Percentiles rank a stretch among this genome's conserved stretches.
Evolutionary conservation across 2,888 invertebrate species (phyloP).

Genomic region (Ephialtes manifestator): DNA sequence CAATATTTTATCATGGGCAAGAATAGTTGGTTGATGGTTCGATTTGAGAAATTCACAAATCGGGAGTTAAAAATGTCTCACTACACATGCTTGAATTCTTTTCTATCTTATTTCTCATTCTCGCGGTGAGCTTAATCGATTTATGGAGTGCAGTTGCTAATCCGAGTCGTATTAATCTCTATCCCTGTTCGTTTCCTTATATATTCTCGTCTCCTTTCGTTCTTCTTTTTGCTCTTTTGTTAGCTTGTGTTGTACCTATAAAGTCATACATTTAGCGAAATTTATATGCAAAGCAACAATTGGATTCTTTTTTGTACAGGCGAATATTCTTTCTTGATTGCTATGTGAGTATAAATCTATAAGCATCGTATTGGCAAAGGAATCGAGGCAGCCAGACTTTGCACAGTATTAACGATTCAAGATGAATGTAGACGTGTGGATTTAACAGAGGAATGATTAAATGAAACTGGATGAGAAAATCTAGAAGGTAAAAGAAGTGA

Average conservation of each 20-base stretch:
- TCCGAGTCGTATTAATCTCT: slow-evolving; percentile 58
- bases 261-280: slow-evolving; percentile 40
- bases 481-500: not conserved
- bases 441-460: slow-evolving; percentile 26
- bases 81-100: slow-evolving; percentile 32
- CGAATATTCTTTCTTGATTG: slow-evolving; percentile 17
- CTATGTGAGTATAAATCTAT: slow-evolving; percentile 1
- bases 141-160: slow-evolving; percentile 54
- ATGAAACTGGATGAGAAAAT: slow-evolving; percentile 17
- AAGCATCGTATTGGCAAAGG: slow-evolving; percentile 4
- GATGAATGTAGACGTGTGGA: slow-evolving; percentile 11
- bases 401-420: slow-evolving; percentile 55
- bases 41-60: no score
- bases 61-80: no score
- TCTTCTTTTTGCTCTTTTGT: slow-evolving; percentile 4
- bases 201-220: not conserved
- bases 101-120: slow-evolving; percentile 41
- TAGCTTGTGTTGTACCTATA: no score
- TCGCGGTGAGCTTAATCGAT: slow-evolving; percentile 46
- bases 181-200: slow-evolving; percentile 8
- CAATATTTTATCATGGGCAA: no score
- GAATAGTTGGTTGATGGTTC: no score
- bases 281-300: slow-evolving; percentile 59
- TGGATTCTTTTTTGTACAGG: slow-evolving; percentile 6
- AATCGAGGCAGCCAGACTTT: slow-evolving; percentile 36